Conservation (phyloP, 2,888 invertebrate genomes). For the Notodonta ziczac region DNA sequence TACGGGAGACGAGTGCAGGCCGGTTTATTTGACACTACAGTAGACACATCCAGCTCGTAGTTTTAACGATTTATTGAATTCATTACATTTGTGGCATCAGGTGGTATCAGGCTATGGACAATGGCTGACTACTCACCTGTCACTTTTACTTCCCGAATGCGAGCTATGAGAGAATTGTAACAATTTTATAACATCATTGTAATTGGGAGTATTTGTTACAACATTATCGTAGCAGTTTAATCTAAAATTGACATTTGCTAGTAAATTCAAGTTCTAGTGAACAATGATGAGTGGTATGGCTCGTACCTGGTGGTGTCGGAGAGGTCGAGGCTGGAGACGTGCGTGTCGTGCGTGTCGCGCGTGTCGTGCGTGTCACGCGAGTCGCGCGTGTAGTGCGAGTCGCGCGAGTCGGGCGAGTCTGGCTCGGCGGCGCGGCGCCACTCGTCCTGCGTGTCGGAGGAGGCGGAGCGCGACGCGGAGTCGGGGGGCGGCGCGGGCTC, state of each 20-base stretch:
- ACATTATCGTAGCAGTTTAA: too few relatives aligned
- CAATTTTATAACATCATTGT: too few relatives aligned
- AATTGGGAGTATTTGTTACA: too few relatives aligned
- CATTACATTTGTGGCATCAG: too few relatives aligned
- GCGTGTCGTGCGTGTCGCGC: conserved; percentile 42
- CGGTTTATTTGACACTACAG: too few relatives aligned
- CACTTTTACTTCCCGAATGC: conserved; percentile 50
- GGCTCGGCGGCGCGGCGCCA: conserved; percentile 56
- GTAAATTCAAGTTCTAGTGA: too few relatives aligned
- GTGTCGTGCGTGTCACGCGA: conserved; percentile 65
- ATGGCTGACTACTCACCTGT: conserved; percentile 31
- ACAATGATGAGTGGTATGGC: neutral
- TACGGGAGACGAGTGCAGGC: too few relatives aligned
- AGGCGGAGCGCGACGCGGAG: conserved; percentile 49
- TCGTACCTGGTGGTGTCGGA: conserved; percentile 43
- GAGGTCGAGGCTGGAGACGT: conserved; percentile 40
- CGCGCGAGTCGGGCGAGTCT: conserved; percentile 31
- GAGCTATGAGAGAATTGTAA: conserved; percentile 38
- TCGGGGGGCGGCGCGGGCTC: conserved; percentile 43
- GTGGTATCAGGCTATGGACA: too few relatives aligned
- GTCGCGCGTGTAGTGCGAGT: too few relatives aligned
- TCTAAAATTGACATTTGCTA: too few relatives aligned
- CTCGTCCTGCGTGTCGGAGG: conserved; percentile 57
- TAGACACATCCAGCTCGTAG: too few relatives aligned
- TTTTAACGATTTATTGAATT: too few relatives aligned